phyloP scores from a whole-genome alignment of 2,797 vertebrate genomes.

The Gymnodraco acuticeps region DNA sequence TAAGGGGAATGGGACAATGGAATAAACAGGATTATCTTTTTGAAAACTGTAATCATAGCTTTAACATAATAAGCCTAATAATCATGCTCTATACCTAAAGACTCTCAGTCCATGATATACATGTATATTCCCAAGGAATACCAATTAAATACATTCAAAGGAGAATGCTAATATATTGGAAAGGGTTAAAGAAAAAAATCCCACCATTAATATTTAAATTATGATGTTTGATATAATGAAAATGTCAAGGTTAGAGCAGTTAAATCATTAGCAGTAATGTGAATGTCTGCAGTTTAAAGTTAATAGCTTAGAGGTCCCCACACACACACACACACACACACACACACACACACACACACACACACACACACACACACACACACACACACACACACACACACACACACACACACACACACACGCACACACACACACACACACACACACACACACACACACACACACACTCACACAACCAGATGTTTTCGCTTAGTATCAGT shows the following conservation, averaged over 20 bases:
- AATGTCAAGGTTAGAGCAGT: background rate
- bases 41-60: no score
- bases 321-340: no score
- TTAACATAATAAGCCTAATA: background rate
- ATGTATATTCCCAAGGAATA: background rate
- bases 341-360: background rate
- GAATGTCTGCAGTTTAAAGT: background rate
- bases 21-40: no score
- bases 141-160: no score
- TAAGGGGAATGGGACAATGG: no score
- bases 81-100: background rate
- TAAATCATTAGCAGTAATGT: background rate
- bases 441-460: background rate
- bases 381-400: no score
- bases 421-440: background rate
- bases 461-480: background rate
- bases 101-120: background rate
- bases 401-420: no score
- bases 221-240: background rate
- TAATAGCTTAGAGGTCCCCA: background rate
- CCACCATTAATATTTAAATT: background rate
- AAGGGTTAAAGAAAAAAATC: background rate
- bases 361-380: background rate
- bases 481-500: slow-evolving; percentile 4
- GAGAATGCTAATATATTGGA: background rate